Percentiles rank a stretch among this genome's conserved stretches.
phyloP scores from a whole-genome alignment of 2,797 vertebrate species.

The Leucoraja ocellata region DNA sequence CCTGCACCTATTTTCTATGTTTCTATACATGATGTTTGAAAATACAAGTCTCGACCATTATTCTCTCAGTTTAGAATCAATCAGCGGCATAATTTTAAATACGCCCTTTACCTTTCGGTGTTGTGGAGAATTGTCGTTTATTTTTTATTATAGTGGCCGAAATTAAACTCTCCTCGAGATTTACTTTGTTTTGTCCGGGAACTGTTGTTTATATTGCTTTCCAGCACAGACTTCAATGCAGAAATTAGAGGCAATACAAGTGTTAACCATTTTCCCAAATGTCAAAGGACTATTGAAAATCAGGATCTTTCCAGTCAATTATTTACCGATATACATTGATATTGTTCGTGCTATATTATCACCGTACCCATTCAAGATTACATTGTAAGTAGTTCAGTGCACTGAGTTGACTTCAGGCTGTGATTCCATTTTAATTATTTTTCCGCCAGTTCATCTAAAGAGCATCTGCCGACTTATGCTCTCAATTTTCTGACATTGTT shows the following conservation, averaged over 20 bases:
- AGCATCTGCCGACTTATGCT: neutral
- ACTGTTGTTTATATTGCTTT: neutral
- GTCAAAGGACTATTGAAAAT: neutral
- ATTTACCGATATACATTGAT: neutral
- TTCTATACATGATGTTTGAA: neutral
- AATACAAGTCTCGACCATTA: neutral
- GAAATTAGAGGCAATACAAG: neutral
- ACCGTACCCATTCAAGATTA: neutral
- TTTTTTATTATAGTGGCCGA: neutral
- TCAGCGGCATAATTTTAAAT: neutral
- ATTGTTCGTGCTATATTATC: neutral
- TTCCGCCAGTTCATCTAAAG: neutral
- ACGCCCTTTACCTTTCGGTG: neutral
- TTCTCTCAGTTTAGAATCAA: neutral
- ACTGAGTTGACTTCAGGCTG: neutral
- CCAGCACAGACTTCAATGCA: too few relatives aligned
- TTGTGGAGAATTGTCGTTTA: neutral
- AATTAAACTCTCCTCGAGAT: neutral
- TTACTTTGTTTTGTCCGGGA: neutral
- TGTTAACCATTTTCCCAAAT: too few relatives aligned
- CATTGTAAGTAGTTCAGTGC: neutral
- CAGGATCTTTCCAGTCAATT: neutral
- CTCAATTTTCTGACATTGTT: constrained; percentile 23
- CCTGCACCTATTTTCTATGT: too few relatives aligned
- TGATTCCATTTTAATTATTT: constrained; percentile 7